Evolutionary conservation across 2,113 vertebrate species (phyloP).

Genomic region (Antechinus stuartii): DNA sequence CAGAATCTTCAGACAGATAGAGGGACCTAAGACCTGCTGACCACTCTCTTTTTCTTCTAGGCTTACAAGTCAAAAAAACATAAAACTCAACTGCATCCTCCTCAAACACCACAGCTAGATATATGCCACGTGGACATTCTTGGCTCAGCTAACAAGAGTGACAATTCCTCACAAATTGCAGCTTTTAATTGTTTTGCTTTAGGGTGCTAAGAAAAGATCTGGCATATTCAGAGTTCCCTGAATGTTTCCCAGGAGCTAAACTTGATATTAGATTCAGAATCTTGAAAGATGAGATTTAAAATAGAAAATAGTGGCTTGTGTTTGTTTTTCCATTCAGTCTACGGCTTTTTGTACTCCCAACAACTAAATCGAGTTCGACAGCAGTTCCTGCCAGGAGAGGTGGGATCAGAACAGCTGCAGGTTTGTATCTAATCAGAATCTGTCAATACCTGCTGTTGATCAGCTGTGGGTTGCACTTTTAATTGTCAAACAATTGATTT

Average conservation of each 20-base stretch:
- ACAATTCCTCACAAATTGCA: conserved; percentile 17
- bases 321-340: conserved; percentile 14
- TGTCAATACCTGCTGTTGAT: conserved; percentile 39
- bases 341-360: conserved; percentile 22
- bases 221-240: conserved; percentile 2
- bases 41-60: conserved; percentile 23
- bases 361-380: conserved; percentile 37
- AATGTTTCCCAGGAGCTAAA: background rate
- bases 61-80: conserved; percentile 53
- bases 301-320: background rate
- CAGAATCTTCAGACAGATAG: conserved; percentile 46
- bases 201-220: background rate
- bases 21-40: conserved; percentile 30
- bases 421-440: conserved; percentile 6
- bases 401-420: background rate
- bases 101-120: conserved; percentile 52
- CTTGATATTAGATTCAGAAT: background rate
- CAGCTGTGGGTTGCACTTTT: conserved; percentile 31
- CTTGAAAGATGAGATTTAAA: conserved; percentile 31
- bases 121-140: conserved; percentile 10
- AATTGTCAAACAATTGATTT: conserved; percentile 55
- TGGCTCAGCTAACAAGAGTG: conserved; percentile 46
- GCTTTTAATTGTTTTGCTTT: conserved; percentile 8
- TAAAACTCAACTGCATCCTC: conserved; percentile 48
- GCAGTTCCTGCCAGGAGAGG: background rate